phyloP scores from a whole-genome alignment of 1,140 invertebrate genomes.

The Orussus abietinus region DNA sequence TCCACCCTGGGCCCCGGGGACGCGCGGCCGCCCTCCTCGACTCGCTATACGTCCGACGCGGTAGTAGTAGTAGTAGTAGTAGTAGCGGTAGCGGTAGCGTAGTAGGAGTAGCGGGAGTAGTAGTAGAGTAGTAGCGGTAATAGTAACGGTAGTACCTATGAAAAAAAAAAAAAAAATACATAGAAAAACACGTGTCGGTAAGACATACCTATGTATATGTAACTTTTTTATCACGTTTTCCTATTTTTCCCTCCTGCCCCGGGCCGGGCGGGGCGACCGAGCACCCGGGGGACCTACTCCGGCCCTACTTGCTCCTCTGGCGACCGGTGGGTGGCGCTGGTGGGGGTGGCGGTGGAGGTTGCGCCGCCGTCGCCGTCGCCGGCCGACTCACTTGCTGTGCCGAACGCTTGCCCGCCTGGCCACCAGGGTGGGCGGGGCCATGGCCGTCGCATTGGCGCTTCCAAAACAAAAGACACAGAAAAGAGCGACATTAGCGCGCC shows the following conservation, averaged over 20 bases:
- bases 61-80: slow-evolving; percentile 16
- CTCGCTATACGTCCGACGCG: no score
- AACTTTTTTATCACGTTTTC: slow-evolving; percentile 24
- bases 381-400: slow-evolving; percentile 35
- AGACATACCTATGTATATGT: slow-evolving; percentile 25
- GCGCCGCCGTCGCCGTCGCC: slow-evolving; percentile 11
- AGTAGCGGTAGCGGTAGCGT: slow-evolving; percentile 23
- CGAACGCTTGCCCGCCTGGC: slow-evolving; percentile 37
- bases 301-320: slow-evolving; percentile 16
- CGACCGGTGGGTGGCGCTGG: slow-evolving; percentile 6
- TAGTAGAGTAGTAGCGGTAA: slow-evolving; percentile 18
- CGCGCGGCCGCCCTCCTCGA: no score
- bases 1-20: no score
- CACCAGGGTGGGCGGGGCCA: slow-evolving; percentile 32
- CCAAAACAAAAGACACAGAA: slow-evolving; percentile 48
- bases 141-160: no score
- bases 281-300: background rate
- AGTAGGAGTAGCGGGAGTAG: slow-evolving; percentile 24
- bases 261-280: no score
- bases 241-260: slow-evolving; percentile 17
- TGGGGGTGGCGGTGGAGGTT: slow-evolving; percentile 5
- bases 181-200: slow-evolving; percentile 30
- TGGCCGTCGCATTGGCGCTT: slow-evolving; percentile 44
- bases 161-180: slow-evolving; percentile 21
- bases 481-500: slow-evolving; percentile 43